These are phyloP conservation scores for Clinocottus analis DNA, from an alignment of 2,113 vertebrate genomes.

Conservation along the genomic window DNA sequence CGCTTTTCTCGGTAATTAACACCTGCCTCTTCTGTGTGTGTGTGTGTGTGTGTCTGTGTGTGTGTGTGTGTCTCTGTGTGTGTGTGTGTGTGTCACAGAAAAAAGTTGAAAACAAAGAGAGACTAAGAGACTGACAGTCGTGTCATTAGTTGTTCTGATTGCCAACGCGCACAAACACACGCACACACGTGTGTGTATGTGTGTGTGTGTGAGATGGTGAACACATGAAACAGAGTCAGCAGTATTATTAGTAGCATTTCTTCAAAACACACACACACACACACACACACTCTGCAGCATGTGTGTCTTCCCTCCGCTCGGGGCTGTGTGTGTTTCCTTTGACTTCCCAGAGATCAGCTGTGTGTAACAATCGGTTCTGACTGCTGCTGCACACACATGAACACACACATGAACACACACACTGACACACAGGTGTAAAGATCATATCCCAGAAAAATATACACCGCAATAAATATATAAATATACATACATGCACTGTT, in stretches of 20 bases:
- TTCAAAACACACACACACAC: slow-evolving; percentile 27
- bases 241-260: slow-evolving; percentile 49
- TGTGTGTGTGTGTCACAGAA: no score
- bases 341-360: background rate
- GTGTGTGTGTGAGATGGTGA: slow-evolving; percentile 28
- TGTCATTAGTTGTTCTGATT: no score
- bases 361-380: no score
- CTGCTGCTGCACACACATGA: no score
- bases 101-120: no score
- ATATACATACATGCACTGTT: background rate
- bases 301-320: slow-evolving; percentile 66
- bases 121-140: no score
- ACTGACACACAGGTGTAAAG: no score
- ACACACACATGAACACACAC: no score
- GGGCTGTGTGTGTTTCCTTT: slow-evolving; percentile 56
- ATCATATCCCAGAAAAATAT: background rate
- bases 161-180: no score
- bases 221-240: slow-evolving; percentile 60
- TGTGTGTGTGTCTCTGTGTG: slow-evolving; percentile 22
- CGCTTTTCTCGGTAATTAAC: slow-evolving; percentile 80
- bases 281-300: slow-evolving; percentile 40
- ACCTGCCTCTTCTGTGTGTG: slow-evolving; percentile 71
- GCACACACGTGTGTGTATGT: no score
- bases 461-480: background rate
- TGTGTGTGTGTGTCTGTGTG: slow-evolving; percentile 23